phyloP scores from a whole-genome alignment of 2,888 invertebrate species.

The Himalopsyche japonica region DNA sequence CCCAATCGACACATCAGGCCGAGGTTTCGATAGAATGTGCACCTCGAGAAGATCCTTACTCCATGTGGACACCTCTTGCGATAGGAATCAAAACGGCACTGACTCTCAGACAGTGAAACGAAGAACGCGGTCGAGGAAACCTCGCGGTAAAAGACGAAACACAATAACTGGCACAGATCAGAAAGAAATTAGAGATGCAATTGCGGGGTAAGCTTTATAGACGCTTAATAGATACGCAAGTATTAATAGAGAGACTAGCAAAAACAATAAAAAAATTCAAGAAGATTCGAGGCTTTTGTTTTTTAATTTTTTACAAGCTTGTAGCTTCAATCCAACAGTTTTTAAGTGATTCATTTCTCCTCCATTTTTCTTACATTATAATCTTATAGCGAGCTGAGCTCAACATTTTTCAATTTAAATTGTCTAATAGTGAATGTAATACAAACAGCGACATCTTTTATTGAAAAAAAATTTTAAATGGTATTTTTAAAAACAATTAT shows the following conservation, averaged over 20 bases:
- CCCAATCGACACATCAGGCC: slow-evolving; percentile 86
- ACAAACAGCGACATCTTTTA: no score
- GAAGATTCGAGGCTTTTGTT: no score
- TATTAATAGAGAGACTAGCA: background rate
- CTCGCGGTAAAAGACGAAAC: slow-evolving; percentile 83
- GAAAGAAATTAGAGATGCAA: slow-evolving; percentile 84
- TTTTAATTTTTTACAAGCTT: no score
- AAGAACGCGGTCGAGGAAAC: slow-evolving; percentile 72
- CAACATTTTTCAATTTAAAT: no score
- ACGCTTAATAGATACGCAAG: slow-evolving; percentile 46
- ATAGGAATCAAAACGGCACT: slow-evolving; percentile 45
- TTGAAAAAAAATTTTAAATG: no score
- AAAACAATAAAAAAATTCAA: background rate
- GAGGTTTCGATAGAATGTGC: slow-evolving; percentile 87
- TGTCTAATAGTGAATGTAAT: no score
- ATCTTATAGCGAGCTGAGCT: no score
- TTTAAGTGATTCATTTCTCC: no score
- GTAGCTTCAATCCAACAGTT: no score
- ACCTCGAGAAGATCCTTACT: slow-evolving; percentile 79
- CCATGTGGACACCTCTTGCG: slow-evolving; percentile 57
- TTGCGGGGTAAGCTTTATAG: slow-evolving; percentile 76
- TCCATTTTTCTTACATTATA: no score
- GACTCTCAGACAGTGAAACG: slow-evolving; percentile 70
- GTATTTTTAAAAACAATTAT: no score
- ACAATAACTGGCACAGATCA: slow-evolving; percentile 90